phyloP scores from a whole-genome alignment of 2,113 vertebrate species.

The Phalacrocorax aristotelis region DNA sequence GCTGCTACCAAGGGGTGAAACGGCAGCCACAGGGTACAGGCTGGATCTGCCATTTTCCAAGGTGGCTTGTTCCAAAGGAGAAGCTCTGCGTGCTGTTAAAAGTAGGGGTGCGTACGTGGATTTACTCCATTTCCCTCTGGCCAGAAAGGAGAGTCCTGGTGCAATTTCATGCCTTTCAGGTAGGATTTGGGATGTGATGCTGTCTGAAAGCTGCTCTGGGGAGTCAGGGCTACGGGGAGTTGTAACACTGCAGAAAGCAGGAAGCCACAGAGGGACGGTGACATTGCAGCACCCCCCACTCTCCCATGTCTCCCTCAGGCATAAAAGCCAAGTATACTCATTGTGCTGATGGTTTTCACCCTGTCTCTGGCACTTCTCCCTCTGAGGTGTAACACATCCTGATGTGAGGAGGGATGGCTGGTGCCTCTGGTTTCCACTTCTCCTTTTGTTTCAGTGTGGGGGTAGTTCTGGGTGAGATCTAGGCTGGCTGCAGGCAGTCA shows the following conservation, averaged over 20 bases:
- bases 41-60: not conserved
- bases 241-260: not conserved
- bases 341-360: not conserved
- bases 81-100: not conserved
- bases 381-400: not conserved
- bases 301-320: not conserved
- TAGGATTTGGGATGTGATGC: not conserved
- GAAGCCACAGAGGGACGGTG: accelerated
- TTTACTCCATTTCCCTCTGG: not conserved
- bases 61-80: not conserved
- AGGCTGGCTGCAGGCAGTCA: not conserved
- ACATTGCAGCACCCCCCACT: not conserved
- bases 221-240: not conserved
- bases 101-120: not conserved
- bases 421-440: not conserved
- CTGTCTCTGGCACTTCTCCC: not conserved
- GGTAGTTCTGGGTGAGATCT: not conserved
- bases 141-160: not conserved
- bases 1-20: not conserved
- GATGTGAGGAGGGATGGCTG: not conserved
- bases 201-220: not conserved
- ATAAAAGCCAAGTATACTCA: not conserved
- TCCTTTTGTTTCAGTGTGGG: not conserved
- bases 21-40: not conserved
- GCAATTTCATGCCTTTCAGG: not conserved